phyloP scores from a whole-genome alignment of 2,888 invertebrate species.

The Diarsia mendica region DNA sequence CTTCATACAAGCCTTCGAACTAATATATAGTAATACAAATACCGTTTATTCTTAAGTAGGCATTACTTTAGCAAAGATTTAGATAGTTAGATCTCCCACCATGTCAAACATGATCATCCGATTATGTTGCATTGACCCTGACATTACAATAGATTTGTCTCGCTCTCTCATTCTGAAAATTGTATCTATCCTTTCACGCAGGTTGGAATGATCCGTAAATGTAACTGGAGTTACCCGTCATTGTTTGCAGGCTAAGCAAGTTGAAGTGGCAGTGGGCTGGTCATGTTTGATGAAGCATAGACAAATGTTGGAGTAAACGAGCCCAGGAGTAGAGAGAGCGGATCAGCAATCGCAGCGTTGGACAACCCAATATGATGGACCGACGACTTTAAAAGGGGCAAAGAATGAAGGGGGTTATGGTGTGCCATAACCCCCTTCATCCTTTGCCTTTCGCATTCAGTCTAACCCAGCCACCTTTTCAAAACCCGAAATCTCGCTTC shows the following conservation, averaged over 20 bases:
- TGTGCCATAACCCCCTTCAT: no score
- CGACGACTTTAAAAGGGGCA: background rate
- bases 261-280: background rate
- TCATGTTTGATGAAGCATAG: background rate
- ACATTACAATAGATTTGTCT: background rate
- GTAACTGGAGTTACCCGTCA: background rate
- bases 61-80: slow-evolving; percentile 19
- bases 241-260: background rate
- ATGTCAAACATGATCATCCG: background rate
- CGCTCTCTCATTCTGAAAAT: background rate
- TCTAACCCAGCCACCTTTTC: no score
- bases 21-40: slow-evolving; percentile 53
- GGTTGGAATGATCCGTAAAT: background rate
- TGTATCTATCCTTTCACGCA: background rate
- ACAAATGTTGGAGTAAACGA: rapidly evolving
- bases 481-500: no score
- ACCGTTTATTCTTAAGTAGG: slow-evolving; percentile 39
- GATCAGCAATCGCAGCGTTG: background rate
- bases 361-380: background rate
- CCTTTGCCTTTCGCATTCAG: no score
- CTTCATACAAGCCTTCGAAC: slow-evolving; percentile 55
- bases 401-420: background rate
- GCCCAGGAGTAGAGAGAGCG: background rate
- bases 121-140: background rate
- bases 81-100: background rate